Evolutionary conservation across 2,888 invertebrate genomes (phyloP), one percentile per base, ranked within the genome.

Genomic region (Thelaira solivaga): DNA sequence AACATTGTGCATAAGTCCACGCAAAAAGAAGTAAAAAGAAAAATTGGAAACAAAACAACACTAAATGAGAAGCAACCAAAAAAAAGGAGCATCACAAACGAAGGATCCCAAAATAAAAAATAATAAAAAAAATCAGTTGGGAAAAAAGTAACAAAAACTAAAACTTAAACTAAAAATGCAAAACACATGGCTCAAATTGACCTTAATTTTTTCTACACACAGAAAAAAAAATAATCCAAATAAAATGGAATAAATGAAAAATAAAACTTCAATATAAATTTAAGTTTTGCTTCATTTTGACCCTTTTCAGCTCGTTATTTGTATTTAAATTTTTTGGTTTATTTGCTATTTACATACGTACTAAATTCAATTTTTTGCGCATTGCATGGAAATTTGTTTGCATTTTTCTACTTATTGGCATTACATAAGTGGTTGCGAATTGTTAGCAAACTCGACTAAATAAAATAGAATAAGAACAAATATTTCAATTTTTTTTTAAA

Each of bases 161-260:
- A 55, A 76, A 71, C 36, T 62, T 41, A 29, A 64, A 73, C 64
- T 74, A 67, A 61, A 76, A 67, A 72, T 76, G 36, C 77, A 74
- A 74, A 78, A 65, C 74, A 74, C 78, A 74, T 78, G 78, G 78
- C 74, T 61, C 65, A 74, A 74, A 74, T 69, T 78, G 78, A 78
- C 78, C 78, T 69, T 69, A 69, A 64, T 78, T 74, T 69, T 74
- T 39, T 57, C 6, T 55, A 26, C 39, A 39, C 13, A 62, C 20
- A 43, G 34, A 68, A 72, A 68, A 57, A 1, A 22, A 10, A 26
- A n/a, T 29, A 57, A 26, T 18, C 13, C 7, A 24, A 31, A 41
- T 18, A 39, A 65, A 65, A 41, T 22, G 0, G 4, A 31, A 34
- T 45, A 16, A 49, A 10, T 13, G 8, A 45, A 31, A 31, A 64